Evolutionary conservation across 2,888 invertebrate genomes (phyloP).

Genomic region (Drosophila mimetica): DNA sequence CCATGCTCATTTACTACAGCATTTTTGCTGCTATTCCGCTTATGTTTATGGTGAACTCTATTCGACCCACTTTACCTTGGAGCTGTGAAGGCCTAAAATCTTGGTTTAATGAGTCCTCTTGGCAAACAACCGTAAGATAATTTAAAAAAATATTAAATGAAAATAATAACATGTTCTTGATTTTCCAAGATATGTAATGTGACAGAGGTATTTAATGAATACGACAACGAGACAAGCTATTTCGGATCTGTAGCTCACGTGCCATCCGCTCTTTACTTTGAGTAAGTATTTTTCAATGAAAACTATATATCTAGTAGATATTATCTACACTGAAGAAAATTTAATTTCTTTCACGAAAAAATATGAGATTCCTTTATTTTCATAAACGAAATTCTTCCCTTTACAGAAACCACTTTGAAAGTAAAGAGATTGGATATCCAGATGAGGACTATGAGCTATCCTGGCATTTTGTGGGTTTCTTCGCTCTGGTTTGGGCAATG

Average conservation of each 20-base stretch:
- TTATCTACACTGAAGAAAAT: too few relatives aligned
- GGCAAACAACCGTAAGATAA: constrained; percentile 44
- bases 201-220: neutral
- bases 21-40: constrained; percentile 93
- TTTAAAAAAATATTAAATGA: rapidly evolving
- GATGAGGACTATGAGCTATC: constrained; percentile 51
- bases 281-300: neutral
- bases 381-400: too few relatives aligned
- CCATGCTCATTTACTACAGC: constrained; percentile 92
- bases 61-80: constrained; percentile 90
- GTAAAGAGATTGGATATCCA: rapidly evolving
- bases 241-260: constrained; percentile 38
- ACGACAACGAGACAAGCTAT: neutral
- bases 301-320: too few relatives aligned
- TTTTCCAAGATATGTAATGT: constrained; percentile 50
- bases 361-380: too few relatives aligned
- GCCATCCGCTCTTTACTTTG: constrained; percentile 73
- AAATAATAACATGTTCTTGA: neutral
- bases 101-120: constrained; percentile 42
- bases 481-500: constrained; percentile 63
- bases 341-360: too few relatives aligned
- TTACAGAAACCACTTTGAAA: constrained; percentile 24
- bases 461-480: constrained; percentile 67
- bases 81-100: constrained; percentile 87
- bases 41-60: constrained; percentile 90